Conservation (phyloP, 2,113 vertebrate species). For the Xiphophorus hellerii region DNA sequence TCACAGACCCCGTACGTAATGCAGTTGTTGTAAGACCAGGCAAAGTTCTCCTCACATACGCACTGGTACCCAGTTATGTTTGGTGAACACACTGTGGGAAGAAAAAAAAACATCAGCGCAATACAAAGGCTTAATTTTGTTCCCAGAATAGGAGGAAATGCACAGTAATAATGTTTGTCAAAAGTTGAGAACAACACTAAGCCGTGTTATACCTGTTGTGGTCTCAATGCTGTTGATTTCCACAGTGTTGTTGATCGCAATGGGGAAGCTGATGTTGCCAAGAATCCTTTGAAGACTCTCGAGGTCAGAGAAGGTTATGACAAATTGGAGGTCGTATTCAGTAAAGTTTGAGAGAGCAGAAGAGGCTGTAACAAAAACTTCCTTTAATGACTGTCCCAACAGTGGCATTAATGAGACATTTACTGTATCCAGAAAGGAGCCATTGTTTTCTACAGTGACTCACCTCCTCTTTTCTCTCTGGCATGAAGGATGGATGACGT, state of each 20-base stretch:
- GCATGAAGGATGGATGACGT: background rate
- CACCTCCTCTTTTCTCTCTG: slow-evolving; percentile 45
- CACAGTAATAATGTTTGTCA: background rate
- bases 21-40: slow-evolving; percentile 41
- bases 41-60: slow-evolving; percentile 26
- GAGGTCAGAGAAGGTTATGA: background rate
- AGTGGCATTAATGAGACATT: background rate
- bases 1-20: slow-evolving; percentile 11
- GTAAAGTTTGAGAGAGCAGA: background rate
- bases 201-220: slow-evolving; percentile 31
- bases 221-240: slow-evolving; percentile 13
- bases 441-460: slow-evolving; percentile 3
- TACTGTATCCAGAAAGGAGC: no score
- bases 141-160: background rate
- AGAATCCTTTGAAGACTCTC: background rate
- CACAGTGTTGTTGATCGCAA: background rate
- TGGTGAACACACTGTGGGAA: slow-evolving; percentile 29
- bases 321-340: slow-evolving; percentile 4
- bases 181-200: background rate
- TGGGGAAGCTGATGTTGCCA: background rate
- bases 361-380: background rate
- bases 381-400: background rate
- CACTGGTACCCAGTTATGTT: slow-evolving; percentile 21
- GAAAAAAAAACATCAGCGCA: background rate
- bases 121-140: no score